phyloP scores from a whole-genome alignment of 2,113 vertebrate genomes.

The Corythaeola cristata region DNA sequence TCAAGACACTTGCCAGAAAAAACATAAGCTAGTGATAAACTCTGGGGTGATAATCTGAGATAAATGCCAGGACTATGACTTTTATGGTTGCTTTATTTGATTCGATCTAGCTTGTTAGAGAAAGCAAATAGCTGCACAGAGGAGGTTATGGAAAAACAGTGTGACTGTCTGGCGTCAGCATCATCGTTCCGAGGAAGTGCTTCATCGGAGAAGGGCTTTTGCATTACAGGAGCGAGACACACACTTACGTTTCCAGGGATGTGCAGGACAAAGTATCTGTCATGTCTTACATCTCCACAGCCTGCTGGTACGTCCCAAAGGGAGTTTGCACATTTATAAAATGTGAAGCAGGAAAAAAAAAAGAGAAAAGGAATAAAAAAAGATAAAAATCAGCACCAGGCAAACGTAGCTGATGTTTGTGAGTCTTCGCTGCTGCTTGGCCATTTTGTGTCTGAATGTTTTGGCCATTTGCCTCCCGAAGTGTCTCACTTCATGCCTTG shows the following conservation, averaged over 20 bases:
- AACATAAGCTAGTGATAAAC: not conserved
- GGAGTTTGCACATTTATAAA: not conserved
- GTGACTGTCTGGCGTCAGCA: not conserved
- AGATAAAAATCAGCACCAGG: not conserved
- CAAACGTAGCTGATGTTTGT: not conserved
- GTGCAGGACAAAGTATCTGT: not conserved
- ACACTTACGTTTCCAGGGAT: not conserved
- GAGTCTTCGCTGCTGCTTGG: not conserved
- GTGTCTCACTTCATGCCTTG: not conserved
- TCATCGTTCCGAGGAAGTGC: not conserved
- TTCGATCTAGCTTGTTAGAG: not conserved
- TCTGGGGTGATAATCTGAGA: not conserved
- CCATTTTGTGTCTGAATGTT: not conserved
- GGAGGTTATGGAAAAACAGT: constrained; percentile 18
- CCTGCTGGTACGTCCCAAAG: not conserved
- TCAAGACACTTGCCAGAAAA: not conserved
- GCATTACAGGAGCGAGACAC: fast-evolving
- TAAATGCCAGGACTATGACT: constrained; percentile 37
- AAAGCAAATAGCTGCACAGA: not conserved
- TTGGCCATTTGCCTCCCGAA: not conserved
- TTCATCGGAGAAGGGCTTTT: not conserved
- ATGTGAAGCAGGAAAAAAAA: not conserved
- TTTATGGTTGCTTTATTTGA: not conserved
- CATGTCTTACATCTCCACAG: not conserved
- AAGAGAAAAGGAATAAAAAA: not conserved